These are phyloP conservation scores for Crossocerus cetratus DNA, from an alignment of 2,888 invertebrate species.

Conservation along the genomic window DNA sequence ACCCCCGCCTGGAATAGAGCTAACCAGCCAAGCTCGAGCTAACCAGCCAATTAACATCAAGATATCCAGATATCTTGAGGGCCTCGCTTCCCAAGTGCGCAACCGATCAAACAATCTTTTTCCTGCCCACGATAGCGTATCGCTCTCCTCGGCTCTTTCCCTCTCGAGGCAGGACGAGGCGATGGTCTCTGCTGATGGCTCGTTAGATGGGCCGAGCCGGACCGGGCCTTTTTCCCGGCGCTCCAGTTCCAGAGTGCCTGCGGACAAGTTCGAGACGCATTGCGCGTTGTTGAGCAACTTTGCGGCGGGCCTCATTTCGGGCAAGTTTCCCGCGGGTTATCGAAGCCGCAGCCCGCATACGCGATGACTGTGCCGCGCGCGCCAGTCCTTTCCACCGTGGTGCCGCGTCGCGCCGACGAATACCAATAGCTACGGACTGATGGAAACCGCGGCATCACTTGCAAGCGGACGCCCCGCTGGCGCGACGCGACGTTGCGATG, in stretches of 20 bases:
- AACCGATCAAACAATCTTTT: neutral
- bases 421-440: neutral
- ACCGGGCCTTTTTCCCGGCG: constrained; percentile 17
- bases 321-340: constrained; percentile 26
- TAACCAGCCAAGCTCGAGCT: constrained; percentile 2
- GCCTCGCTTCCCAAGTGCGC: neutral
- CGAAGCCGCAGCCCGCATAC: constrained; percentile 18
- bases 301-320: constrained; percentile 19
- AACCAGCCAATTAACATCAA: constrained; percentile 21
- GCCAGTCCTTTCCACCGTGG: too few relatives aligned
- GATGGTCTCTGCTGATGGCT: constrained; percentile 18
- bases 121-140: neutral
- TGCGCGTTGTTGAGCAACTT: constrained; percentile 33
- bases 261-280: constrained; percentile 29
- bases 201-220: too few relatives aligned
- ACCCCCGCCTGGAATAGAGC: neutral
- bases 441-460: neutral
- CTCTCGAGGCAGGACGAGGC: too few relatives aligned
- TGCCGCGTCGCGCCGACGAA: neutral
- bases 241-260: constrained; percentile 6
- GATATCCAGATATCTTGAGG: neutral
- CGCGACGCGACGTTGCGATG: neutral
- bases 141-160: too few relatives aligned
- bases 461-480: neutral
- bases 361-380: neutral